phyloP scores from a whole-genome alignment of 2,113 vertebrate genomes.

The Tor tambroides region DNA sequence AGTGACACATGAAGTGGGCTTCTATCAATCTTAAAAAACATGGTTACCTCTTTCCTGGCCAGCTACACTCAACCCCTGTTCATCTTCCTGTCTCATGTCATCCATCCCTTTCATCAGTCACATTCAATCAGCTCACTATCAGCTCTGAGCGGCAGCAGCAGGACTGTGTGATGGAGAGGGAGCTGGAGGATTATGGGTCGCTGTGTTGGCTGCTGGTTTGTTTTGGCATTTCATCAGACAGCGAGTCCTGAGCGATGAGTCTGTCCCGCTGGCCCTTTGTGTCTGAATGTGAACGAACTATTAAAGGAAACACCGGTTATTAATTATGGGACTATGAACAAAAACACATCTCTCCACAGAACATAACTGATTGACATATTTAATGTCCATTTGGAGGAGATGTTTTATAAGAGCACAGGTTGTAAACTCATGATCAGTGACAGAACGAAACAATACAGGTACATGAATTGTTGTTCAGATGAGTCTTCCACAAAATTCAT shows the following conservation, averaged over 20 bases:
- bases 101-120: constrained; percentile 23
- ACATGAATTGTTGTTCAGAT: constrained; percentile 4
- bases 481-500: neutral
- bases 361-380: constrained; percentile 48
- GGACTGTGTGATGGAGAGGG: constrained; percentile 14
- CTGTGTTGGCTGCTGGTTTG: constrained; percentile 41
- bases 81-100: constrained; percentile 51
- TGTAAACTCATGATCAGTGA: constrained; percentile 49
- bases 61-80: constrained; percentile 45
- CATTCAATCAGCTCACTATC: constrained; percentile 15
- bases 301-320: constrained; percentile 50
- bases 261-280: constrained; percentile 50
- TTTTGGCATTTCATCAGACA: constrained; percentile 39
- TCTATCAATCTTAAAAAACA: neutral
- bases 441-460: neutral
- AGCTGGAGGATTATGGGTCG: constrained; percentile 21
- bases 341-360: neutral
- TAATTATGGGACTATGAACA: neutral
- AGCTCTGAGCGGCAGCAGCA: neutral
- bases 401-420: constrained; percentile 53
- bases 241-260: neutral
- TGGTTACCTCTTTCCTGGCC: constrained; percentile 63
- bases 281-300: constrained; percentile 70
- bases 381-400: constrained; percentile 64
- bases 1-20: neutral